Conservation (phyloP, 2,797 vertebrate genomes). For the Gastrophryne carolinensis region DNA sequence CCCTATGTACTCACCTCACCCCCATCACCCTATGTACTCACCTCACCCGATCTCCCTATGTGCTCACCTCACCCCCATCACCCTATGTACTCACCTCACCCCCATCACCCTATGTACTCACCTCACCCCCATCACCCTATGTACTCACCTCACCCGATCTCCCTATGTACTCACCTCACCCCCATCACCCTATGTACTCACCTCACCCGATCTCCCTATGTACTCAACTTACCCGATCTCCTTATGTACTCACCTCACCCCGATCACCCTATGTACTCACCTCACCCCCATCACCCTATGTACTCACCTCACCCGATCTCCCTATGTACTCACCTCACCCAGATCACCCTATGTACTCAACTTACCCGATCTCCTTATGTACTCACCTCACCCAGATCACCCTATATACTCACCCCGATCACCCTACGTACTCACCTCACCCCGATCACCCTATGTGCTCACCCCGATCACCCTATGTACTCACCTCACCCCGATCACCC, state of each 20-base stretch:
- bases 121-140: background rate
- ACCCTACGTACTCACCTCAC: no score
- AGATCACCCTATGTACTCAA: background rate
- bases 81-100: background rate
- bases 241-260: background rate
- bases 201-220: no score
- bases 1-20: background rate
- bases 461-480: background rate
- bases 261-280: background rate
- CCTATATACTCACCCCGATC: background rate
- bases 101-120: background rate
- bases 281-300: background rate
- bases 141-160: background rate
- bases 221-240: background rate
- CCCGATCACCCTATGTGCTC: background rate
- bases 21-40: background rate
- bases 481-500: background rate
- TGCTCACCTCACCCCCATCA: background rate
- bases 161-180: background rate
- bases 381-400: background rate
- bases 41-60: background rate
- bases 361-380: background rate
- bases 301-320: background rate
- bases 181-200: background rate
- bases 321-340: accelerated